phyloP scores from a whole-genome alignment of 2,113 vertebrate species.

The Struthidea cinerea region DNA sequence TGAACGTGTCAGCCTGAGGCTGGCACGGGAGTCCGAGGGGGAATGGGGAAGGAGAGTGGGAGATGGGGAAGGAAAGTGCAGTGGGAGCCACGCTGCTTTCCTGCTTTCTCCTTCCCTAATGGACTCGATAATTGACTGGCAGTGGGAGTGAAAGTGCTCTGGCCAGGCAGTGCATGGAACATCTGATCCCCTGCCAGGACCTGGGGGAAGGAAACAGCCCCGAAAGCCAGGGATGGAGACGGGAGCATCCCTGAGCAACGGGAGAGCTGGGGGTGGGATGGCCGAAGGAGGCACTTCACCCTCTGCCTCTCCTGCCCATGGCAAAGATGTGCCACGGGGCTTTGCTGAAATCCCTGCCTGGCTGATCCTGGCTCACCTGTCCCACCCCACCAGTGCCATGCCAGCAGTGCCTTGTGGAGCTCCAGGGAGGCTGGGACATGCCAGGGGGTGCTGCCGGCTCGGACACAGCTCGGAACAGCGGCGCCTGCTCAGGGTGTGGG shows the following conservation, averaged over 20 bases:
- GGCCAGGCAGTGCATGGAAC: neutral
- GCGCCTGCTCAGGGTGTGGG: neutral
- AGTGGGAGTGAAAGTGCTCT: neutral
- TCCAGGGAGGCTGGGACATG: neutral
- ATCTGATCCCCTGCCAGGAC: neutral
- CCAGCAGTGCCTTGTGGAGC: neutral
- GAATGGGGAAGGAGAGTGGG: neutral
- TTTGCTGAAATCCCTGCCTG: neutral
- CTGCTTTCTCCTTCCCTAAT: neutral
- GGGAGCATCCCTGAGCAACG: neutral
- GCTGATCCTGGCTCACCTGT: neutral
- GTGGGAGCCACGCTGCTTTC: neutral
- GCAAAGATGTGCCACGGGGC: rapidly evolving
- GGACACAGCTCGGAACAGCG: neutral
- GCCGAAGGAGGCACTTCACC: neutral
- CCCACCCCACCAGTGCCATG: neutral
- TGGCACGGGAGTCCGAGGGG: neutral
- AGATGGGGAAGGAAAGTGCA: neutral
- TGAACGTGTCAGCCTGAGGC: neutral
- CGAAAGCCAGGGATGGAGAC: neutral
- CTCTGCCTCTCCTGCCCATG: neutral
- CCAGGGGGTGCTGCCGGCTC: neutral
- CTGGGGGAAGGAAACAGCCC: neutral
- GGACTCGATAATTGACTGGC: neutral
- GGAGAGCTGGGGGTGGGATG: neutral